Evolutionary conservation across 2,797 vertebrate genomes (phyloP).

Genomic region (Thamnophis elegans): DNA sequence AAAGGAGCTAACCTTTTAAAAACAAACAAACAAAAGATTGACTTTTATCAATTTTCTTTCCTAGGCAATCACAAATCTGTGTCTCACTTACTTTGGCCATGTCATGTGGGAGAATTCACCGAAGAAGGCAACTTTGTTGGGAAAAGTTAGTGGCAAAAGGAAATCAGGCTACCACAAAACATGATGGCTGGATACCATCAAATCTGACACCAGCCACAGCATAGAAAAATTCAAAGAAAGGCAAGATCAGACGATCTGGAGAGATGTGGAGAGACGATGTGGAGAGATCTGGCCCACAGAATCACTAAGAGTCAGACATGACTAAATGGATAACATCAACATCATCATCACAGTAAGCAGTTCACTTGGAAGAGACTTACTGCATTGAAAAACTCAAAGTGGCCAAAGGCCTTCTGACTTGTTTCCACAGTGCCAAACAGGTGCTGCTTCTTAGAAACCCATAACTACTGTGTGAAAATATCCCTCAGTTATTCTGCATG

Average conservation of each 20-base stretch:
- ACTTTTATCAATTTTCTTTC: background rate
- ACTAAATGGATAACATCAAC: background rate
- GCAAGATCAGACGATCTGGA: background rate
- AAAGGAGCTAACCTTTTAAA: background rate
- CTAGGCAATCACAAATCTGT: background rate
- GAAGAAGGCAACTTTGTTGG: too few relatives aligned
- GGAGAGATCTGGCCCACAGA: background rate
- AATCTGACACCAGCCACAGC: background rate
- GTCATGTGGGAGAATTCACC: too few relatives aligned
- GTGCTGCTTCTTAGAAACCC: background rate
- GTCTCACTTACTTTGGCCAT: too few relatives aligned
- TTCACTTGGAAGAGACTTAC: background rate
- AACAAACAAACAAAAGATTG: background rate
- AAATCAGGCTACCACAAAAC: background rate
- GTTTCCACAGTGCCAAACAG: background rate
- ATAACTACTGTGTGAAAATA: background rate
- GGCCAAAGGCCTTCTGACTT: background rate
- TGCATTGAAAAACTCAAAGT: background rate
- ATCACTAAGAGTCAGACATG: background rate
- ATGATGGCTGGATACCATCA: background rate
- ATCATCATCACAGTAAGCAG: background rate
- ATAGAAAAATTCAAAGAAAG: background rate
- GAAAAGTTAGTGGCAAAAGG: background rate
- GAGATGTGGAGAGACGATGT: background rate
- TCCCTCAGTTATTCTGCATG: background rate